Evolutionary conservation across 2,113 vertebrate genomes (phyloP), one percentile per base, ranked within the genome.

Genomic region (Vicugna pacos): DNA sequence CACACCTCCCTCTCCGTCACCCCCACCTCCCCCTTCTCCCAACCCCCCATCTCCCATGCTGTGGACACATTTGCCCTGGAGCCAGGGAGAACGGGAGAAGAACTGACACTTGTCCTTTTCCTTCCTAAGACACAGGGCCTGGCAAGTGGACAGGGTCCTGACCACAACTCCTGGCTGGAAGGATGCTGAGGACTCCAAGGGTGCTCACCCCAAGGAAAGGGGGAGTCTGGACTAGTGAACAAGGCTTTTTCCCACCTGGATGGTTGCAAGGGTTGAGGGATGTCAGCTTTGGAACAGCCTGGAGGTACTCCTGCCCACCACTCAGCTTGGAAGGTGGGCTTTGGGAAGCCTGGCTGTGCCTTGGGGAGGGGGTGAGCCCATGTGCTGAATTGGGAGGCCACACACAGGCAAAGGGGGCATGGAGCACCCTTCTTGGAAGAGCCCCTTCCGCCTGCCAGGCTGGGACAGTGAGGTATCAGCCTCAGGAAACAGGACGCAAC

Each of bases 11-110:
- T 24, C 20, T 28, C 8, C 15, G 15, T 26, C 19, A 22, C 0
- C 14, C 54, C 30, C 35, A 35, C 12, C 13, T 7, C 22, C 9
- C 6, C 48, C 20, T 17, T 5, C 14, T 19, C 1, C 1, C 20
- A 35, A 46, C 6, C 5, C 4, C 5, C 52, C 8, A 28, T 12
- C 5, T 20, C 16, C 16, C 24, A 24, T 10, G 56, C 13, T 11
- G 50, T 10, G 5, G 16, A 60, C 58, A 32, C 62, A 20, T 32
- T 22, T 76, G 46, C 32, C 52, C 19, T 3, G 16, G 64, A 42
- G 50, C 35, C 16, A 8, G 58, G 15, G 30, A 79, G 5, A 22
- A 19, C 8, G n/a, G 35, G 28, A 56, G 13, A 28, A 42, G 46
- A 46, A 48, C 0, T 42, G 56, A 26, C 42, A 1, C 8, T n/a